A percentile compares a stretch with the other conserved stretches of the same genome.
phyloP scores from a whole-genome alignment of 2,888 invertebrate genomes.

The Lepas anatifera region DNA sequence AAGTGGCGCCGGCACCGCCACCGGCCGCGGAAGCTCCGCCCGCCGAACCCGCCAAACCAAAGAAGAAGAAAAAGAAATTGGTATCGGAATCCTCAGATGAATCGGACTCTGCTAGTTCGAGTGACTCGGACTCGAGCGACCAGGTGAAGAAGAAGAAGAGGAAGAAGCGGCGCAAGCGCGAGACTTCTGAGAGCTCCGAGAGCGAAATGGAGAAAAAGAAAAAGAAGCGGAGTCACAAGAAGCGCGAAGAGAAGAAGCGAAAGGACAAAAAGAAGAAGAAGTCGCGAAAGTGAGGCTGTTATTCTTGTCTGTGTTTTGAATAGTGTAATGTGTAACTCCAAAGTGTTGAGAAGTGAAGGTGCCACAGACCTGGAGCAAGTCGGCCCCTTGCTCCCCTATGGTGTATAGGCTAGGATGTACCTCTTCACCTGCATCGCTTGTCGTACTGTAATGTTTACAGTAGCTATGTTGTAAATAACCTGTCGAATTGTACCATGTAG shows the following conservation, averaged over 20 bases:
- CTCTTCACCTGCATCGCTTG: too few species aligned
- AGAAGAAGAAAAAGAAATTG: neutral
- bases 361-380: too few species aligned
- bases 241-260: slow-evolving; percentile 5
- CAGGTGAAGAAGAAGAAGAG: neutral
- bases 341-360: too few species aligned
- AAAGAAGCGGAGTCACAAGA: neutral
- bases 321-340: too few species aligned
- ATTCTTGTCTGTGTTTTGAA: too few species aligned
- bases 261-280: slow-evolving; percentile 13
- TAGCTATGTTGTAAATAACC: too few species aligned
- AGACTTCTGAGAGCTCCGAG: neutral
- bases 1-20: neutral
- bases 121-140: neutral
- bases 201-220: neutral
- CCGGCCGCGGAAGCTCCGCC: neutral
- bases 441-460: too few species aligned
- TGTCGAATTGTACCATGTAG: too few species aligned
- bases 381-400: too few species aligned
- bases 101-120: neutral
- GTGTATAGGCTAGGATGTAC: too few species aligned
- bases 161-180: neutral
- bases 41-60: neutral
- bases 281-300: slow-evolving; percentile 5
- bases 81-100: slow-evolving; percentile 4